Evolutionary conservation across 2,113 vertebrate species (phyloP), one percentile per base, ranked within the genome.

Genomic region (Mustelus asterias): DNA sequence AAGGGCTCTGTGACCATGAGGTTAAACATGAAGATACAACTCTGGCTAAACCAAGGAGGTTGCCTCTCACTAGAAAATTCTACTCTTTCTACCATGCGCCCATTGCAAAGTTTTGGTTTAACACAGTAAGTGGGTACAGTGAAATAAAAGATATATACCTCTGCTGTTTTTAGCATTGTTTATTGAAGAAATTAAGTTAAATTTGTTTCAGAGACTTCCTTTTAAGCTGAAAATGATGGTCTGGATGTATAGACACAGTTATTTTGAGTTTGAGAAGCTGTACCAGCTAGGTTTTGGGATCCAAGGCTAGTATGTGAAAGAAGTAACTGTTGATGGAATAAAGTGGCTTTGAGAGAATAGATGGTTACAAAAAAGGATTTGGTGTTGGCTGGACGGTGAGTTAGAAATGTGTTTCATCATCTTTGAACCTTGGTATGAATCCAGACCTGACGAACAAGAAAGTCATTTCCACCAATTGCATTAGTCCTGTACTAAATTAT

Each of bases 101-200:
- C 72, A 99, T 99, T 96, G 99, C 99, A 97, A 99, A 99, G 97
- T 99, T 99, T 97, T 99, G 99, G 99, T 98, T 98, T 97, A 99
- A 99, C 97, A 99, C 99, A 96, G 99, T 99, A 97, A 97, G 98
- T 96, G 97, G 26, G 78, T 29, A 14, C 37, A 90, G 86, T 33
- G 48, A 60, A 89, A 89, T 41, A 63, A 92, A 37, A 48, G 20
- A 33, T 13, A 92, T 65, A 9, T 93, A 8, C n/a, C 89, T 37
- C 60, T 41, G 4, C 37, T 65, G 89, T 67, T 37, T 58, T 67
- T 22, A 41, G 37, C 3, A 83, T 37, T 33, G 20, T 37, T 22
- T 16, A 37, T 2, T 65, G 16, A 65, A 37, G 16, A 41, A 83
- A 20, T 83, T 41, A 83, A 83, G 33, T 65, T n/a, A 58, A 60